Percentiles rank a stretch among this genome's conserved stretches.
These are phyloP conservation scores for Cuculus canorus DNA, from an alignment of 2,797 vertebrate genomes.

Conservation along the genomic window DNA sequence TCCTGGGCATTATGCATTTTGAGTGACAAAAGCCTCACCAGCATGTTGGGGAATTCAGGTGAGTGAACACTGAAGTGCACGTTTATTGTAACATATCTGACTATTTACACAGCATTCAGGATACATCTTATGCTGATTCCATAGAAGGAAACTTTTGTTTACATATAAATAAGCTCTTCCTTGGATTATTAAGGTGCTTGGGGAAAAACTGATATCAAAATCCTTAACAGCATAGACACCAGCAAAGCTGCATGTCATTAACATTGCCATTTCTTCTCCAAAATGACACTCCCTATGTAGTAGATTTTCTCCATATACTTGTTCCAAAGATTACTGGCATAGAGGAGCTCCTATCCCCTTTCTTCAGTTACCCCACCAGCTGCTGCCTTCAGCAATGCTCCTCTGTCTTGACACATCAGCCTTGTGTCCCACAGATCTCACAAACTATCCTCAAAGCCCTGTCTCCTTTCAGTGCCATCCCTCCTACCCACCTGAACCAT, in stretches of 20 bases:
- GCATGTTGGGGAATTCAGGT: not conserved
- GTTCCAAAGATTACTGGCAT: not conserved
- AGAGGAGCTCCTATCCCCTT: not conserved
- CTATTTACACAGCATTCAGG: not conserved
- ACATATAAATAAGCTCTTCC: not conserved
- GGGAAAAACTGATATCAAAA: not conserved
- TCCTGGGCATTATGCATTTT: not conserved
- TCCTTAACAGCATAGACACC: not conserved
- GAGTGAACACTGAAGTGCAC: not conserved
- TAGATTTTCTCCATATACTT: not conserved
- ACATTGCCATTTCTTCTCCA: not conserved
- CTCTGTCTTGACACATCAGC: not conserved
- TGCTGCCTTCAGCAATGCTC: not conserved
- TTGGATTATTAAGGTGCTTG: not conserved
- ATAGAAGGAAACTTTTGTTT: not conserved
- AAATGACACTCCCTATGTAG: not conserved
- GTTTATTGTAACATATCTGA: not conserved
- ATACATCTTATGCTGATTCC: not conserved
- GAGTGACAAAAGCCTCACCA: not conserved
- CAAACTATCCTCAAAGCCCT: not conserved
- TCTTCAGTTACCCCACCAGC: not conserved
- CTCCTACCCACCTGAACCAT: rapidly evolving
- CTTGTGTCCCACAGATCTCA: not conserved
- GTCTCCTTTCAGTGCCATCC: not conserved
- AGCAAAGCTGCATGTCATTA: not conserved